These are phyloP conservation scores for Hephaestus fuliginosus DNA, from an alignment of 2,797 vertebrate genomes.

Conservation along the genomic window DNA sequence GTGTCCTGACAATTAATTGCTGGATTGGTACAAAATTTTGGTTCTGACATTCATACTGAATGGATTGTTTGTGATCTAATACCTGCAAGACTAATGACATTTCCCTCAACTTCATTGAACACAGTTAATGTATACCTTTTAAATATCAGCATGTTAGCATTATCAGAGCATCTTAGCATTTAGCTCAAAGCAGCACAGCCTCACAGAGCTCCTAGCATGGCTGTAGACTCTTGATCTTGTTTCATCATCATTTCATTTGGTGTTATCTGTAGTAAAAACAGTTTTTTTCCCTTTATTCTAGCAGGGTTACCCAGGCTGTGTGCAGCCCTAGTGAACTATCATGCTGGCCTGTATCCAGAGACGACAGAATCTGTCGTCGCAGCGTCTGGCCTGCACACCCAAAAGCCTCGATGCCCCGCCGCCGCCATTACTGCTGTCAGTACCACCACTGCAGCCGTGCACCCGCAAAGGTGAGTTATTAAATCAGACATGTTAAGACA, in stretches of 20 bases:
- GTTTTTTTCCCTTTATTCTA: constrained; percentile 23
- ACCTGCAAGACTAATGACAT: background rate
- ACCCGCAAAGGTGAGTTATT: constrained; percentile 79
- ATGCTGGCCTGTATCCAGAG: constrained; percentile 98
- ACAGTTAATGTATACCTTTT: background rate
- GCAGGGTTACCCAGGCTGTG: constrained; percentile 80
- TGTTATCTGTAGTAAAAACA: constrained; percentile 1
- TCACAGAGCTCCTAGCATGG: background rate
- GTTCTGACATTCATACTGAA: background rate
- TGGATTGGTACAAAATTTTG: background rate
- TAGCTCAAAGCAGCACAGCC: background rate
- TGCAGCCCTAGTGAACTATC: constrained; percentile 81
- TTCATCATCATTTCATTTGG: background rate
- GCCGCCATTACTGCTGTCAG: constrained; percentile 84
- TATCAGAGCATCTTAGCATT: background rate
- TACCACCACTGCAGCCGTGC: constrained; percentile 70
- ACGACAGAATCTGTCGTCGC: constrained; percentile 91
- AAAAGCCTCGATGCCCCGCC: constrained; percentile 89
- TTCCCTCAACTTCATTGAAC: background rate
- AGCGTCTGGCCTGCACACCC: constrained; percentile 89
- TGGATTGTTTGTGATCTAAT: background rate
- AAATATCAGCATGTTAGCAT: background rate
- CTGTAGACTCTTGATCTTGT: background rate
- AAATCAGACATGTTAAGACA: too few relatives aligned
- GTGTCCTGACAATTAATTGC: constrained; percentile 1